Evolutionary conservation across 2,113 vertebrate species (phyloP), one percentile per base, ranked within the genome.

Genomic region (Capreolus pygargus): DNA sequence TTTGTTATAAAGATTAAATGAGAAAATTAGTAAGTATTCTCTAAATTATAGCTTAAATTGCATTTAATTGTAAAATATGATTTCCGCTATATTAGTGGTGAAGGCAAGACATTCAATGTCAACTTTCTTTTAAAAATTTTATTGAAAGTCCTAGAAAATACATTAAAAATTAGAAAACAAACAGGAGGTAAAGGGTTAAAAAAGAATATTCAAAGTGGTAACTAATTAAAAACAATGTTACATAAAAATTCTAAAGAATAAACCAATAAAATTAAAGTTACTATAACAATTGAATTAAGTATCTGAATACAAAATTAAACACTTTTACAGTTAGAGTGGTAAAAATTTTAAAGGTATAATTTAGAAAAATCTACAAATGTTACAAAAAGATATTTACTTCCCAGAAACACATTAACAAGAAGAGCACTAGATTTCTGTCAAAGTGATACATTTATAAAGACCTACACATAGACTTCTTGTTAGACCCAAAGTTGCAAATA

Each of bases 131-230:
- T 90, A 60, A 91, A 45, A 6, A 23, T 93, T 61, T 57, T 93
- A 90, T 25, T 79, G 28, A 58, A 11, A 1, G 25, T 83, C 50
- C n/a, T 61, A 64, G n/a, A 8, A 88, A 92, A 89, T 47, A n/a
- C 7, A 86, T 76, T 91, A 67, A 87, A 91, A 36, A 43, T 55
- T 84, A 81, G 25, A 92, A 97, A 95, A 85, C 57, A 95, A 81
- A 52, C 81, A 25, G 15, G 5, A 45, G 14, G 17, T 54, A 78
- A 81, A 89, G 79, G 61, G 52, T 55, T 74, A 16, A 27, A 67
- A 89, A 83, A 61, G 10, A 92, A 97, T 60, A 79, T 52, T 64
- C 12, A 39, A 76, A 90, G 67, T 21, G 54, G 21, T 74, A 21
- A 74, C 25, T 64, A 89, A 92, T 43, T 81, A 25, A 94, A 79